phyloP scores from a whole-genome alignment of 2,797 vertebrate genomes.

The Smutsia temminckii region DNA sequence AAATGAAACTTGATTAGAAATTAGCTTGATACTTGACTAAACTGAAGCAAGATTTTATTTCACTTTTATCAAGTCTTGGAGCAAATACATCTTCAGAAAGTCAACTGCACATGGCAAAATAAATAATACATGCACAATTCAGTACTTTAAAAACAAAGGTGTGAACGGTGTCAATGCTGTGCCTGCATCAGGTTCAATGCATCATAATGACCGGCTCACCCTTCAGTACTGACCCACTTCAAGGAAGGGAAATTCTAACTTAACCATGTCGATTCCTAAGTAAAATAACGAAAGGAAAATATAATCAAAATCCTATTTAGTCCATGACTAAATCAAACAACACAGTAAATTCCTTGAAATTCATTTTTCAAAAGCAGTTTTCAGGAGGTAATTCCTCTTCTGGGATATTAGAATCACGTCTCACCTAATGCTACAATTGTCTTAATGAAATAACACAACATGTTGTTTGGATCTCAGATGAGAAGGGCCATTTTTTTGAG shows the following conservation, averaged over 20 bases:
- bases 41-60: conserved; percentile 49
- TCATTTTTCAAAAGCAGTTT: conserved; percentile 20
- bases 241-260: conserved; percentile 24
- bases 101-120: conserved; percentile 14
- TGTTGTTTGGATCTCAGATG: neutral
- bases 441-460: neutral
- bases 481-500: neutral
- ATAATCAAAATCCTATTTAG: conserved; percentile 41
- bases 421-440: neutral
- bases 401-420: neutral
- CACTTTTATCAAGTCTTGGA: conserved; percentile 3
- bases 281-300: conserved; percentile 41
- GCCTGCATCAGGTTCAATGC: neutral
- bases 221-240: neutral
- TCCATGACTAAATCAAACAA: conserved; percentile 30
- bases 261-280: neutral
- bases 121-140: neutral
- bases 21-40: conserved; percentile 1
- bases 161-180: neutral
- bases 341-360: neutral
- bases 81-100: conserved; percentile 34
- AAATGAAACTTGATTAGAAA: conserved; percentile 62
- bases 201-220: neutral
- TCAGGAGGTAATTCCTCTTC: neutral
- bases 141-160: conserved; percentile 37